Evolutionary conservation across 1,140 invertebrate species (phyloP), one percentile per base, ranked within the genome.

Genomic region (Diuraphis noxia): DNA sequence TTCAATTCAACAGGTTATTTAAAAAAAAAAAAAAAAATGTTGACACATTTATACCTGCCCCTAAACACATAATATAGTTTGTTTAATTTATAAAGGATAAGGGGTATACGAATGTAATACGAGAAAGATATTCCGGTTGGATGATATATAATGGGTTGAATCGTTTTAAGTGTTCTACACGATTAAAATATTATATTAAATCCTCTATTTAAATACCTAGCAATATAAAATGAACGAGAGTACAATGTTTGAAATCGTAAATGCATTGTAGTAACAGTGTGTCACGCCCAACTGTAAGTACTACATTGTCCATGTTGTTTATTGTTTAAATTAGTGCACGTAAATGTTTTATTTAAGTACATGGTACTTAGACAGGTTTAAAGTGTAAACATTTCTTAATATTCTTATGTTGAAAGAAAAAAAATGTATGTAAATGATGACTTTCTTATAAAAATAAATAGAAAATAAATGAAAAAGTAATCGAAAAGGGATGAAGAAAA

Each of bases 41-140:
- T 13, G 30, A n/a, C 30, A 72, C 56, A 72, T 72, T 72, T 72
- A n/a, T 72, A n/a, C n/a, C 56, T 72, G 56, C 56, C 30, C 13
- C 56, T 3, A 63, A 72, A 72, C 30, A 13, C 56, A n/a, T 72
- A 72, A 72, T 72, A n/a, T n/a, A n/a, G 30, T 79, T 36, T 23
- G 21, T 79, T 36, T 25, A 36, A 40, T 52, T 49, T 52, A 46
- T 23, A 38, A 34, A 49, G n/a, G 13, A 86, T 49, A 34, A 52
- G 23, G 41, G 84, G 84, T 86, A 49, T 34, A 40, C 21, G 79
- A 8, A 36, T 49, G 43, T 86, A 86, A 86, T 52, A 52, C 43
- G 84, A 86, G 84, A 49, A 86, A 86, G 43, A 86, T 86, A 52
- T 86, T 85, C 84, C 43, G 43, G 84, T 52, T 21, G 84, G n/a